Evolutionary conservation across 2,888 invertebrate genomes (phyloP).

Genomic region (Euproctis similis): DNA sequence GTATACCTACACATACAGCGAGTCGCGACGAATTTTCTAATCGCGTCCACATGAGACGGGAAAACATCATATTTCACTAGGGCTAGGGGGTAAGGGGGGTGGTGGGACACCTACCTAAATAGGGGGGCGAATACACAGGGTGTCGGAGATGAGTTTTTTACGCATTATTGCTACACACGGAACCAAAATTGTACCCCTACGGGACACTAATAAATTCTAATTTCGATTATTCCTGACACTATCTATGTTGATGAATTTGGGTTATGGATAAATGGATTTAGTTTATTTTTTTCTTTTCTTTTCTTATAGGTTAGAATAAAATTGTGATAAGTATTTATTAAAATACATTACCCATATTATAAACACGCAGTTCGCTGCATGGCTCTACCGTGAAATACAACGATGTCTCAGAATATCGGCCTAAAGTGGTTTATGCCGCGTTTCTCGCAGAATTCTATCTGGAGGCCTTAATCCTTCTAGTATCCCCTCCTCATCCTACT

Average conservation of each 20-base stretch:
- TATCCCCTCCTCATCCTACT: no score
- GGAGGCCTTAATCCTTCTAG: no score
- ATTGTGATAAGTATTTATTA: no score
- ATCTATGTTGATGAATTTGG: constrained; percentile 27
- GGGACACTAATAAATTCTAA: constrained; percentile 62
- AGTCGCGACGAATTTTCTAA: constrained; percentile 69
- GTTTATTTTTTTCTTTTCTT: no score
- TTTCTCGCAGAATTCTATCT: no score
- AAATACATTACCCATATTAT: no score
- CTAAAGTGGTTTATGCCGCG: no score
- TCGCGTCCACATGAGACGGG: constrained; percentile 68
- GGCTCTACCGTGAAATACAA: no score
- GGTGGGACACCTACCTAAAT: constrained; percentile 20
- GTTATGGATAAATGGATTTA: constrained; percentile 17
- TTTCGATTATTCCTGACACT: constrained; percentile 58
- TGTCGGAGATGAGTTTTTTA: constrained; percentile 72
- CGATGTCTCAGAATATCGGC: no score
- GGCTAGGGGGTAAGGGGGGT: constrained; percentile 39
- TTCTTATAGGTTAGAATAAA: no score
- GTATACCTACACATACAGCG: constrained; percentile 34
- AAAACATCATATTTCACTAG: constrained; percentile 74
- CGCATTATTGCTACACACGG: constrained; percentile 72
- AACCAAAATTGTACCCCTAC: constrained; percentile 58
- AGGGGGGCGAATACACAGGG: constrained; percentile 26
- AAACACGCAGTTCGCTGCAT: no score